Base-by-base conservation (phyloP, 1,140 invertebrate genomes). In the Globodera rostochiensis region DNA sequence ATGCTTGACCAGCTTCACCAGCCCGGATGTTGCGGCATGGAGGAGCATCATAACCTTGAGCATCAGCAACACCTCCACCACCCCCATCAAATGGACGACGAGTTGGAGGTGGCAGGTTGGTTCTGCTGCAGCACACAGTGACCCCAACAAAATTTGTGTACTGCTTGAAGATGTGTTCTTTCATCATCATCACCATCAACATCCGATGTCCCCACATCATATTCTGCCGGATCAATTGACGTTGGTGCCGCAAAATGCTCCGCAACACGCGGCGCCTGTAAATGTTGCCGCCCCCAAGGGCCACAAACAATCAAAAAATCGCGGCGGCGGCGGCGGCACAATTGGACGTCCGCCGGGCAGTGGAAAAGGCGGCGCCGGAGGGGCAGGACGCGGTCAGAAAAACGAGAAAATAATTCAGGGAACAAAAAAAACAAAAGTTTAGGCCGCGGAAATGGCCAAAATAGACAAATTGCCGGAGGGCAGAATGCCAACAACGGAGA, bases 21-120 rank as follows among this genome's bases (percentile, higher is more conserved):
- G 0, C 74, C 70, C 7, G 79, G 79, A 9, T 76, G 69, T 46
- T 74, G 79, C 45, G 53, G 49, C 45, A 60, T 73, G 19, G 73
- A 80, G 6, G 69, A 71, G 36, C 69, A 71, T 19, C 69, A 71
- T 6, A n/a, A 71, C 8, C 69, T 1, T 15, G 3, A 9, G n/a
- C 69, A 71, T 36, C 69, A 71, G 69, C 69, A 71, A 45, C 50
- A 53, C 50, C 7, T 9, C 50, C 50, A 53, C 50, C 50, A 53
- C 50, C 50, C 7, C 1, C 50, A 53, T 53, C 50, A 53, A 64
- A 64, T 64, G 57, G 57, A 64, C 13, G 57, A 64, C 57, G 57
- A 64, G 15, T 53, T 53, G 53, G 53, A 13, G 57, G 19, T 15
- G 57, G 15, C 57, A 21, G 9, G n/a, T 9, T 6, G 21, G 21